These are phyloP conservation scores for Eucriotettix oculatus DNA, from an alignment of 2,888 invertebrate genomes.

Conservation along the genomic window DNA sequence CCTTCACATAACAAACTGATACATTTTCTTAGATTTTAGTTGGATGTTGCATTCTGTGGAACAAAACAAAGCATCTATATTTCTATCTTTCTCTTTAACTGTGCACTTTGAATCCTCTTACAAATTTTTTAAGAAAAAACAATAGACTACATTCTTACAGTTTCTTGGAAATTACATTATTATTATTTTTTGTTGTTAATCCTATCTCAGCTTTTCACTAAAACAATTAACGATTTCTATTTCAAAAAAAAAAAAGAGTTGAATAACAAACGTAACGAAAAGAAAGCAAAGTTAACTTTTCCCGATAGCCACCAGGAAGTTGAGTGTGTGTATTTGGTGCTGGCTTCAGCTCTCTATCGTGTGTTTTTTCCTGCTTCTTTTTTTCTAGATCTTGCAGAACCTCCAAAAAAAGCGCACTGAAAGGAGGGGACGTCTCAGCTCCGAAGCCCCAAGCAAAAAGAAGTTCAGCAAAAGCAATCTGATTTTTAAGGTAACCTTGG, in stretches of 20 bases:
- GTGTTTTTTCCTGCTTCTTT: slow-evolving; percentile 52
- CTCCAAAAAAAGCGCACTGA: slow-evolving; percentile 97
- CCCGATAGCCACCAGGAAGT: slow-evolving; percentile 3
- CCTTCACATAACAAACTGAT: no score
- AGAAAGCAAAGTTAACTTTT: neutral
- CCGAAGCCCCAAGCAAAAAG: slow-evolving; percentile 79
- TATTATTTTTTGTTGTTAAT: neutral
- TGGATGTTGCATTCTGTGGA: neutral
- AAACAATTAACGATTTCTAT: neutral
- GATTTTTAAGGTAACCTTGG: slow-evolving; percentile 82
- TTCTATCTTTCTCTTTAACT: neutral
- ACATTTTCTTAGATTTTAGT: neutral
- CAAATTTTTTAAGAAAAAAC: neutral
- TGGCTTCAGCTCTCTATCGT: slow-evolving; percentile 43
- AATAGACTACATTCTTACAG: neutral
- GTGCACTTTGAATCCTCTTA: neutral
- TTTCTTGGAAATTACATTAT: neutral
- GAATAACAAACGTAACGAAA: neutral
- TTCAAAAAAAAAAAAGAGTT: neutral
- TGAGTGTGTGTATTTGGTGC: slow-evolving; percentile 10
- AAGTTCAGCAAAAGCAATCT: slow-evolving; percentile 93
- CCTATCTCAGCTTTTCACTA: neutral
- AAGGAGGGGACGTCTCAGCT: slow-evolving; percentile 91
- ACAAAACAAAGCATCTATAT: neutral
- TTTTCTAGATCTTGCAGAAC: slow-evolving; percentile 98